Base-by-base conservation (phyloP, 2,113 vertebrate species). In the Procavia capensis region DNA sequence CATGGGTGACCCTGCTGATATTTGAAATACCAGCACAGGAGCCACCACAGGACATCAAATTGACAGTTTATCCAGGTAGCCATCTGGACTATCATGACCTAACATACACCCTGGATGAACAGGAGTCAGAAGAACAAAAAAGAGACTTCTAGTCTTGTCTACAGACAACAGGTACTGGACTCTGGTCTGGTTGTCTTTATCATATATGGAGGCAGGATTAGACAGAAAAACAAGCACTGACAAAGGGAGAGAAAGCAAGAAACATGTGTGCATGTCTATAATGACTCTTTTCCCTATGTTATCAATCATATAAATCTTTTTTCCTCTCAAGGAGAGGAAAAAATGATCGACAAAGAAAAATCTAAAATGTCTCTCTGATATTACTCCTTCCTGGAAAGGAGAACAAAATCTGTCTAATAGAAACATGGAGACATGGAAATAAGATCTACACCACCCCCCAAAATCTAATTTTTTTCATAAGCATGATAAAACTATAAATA, bases 391-490 rank as follows among this genome's bases (percentile, higher is more conserved):
- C 36, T 61, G 34, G 31, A 10, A 43, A 95, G 50, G 76, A 13
- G 57, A 84, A 5, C 7, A 54, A 70, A 76, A 47, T 13, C 16
- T 80, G 16, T 95, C 41, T 88, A 7, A 70, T 61, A 29, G 9
- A 25, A 85, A 63, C 43, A 87, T 47, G 31, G 89, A 24, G 74
- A 90, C 43, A 87, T 54, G 68, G 22, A 5, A 92, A 70, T 36
- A 57, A 75, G 25, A 29, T 31, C 10, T 29, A 66, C 0, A 54
- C 20, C 22, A 70, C n/a, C 13, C 22, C 5, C 61, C 9, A 36
- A 92, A 92, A 78, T 82, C 54, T 17, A 87, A 72, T 64, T 81
- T 88, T 88, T 92, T 87, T 70, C 74, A 88, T 59, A 91, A 31
- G 27, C 84, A 50, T 47, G 36, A n/a, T 63, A 80, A 54, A 76